phyloP scores from a whole-genome alignment of 2,797 vertebrate genomes.

The Orientallactaga sibirica region DNA sequence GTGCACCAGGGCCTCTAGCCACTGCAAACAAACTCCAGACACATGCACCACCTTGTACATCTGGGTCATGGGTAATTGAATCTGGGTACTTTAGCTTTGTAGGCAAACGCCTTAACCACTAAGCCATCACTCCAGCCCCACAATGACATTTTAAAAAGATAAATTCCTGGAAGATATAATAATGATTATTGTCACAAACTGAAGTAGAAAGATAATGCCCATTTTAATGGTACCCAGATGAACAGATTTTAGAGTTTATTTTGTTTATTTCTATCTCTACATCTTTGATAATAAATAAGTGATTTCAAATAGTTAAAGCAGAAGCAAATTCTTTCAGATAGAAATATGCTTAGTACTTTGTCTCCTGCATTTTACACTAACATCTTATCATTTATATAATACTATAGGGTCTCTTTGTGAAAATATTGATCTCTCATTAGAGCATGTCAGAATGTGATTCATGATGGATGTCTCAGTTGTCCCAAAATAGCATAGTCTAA shows the following conservation, averaged over 20 bases:
- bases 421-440: conserved; percentile 81
- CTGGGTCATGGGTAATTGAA: too few relatives aligned
- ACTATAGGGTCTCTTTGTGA: conserved; percentile 79
- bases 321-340: conserved; percentile 75
- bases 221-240: not conserved
- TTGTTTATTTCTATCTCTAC: conserved; percentile 51
- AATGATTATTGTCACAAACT: conserved; percentile 29
- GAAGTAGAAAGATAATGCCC: conserved; percentile 61
- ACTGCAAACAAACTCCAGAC: too few relatives aligned
- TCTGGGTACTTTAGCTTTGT: too few relatives aligned
- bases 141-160: not conserved
- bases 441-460: conserved; percentile 75
- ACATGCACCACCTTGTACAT: too few relatives aligned
- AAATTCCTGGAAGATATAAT: conserved; percentile 5
- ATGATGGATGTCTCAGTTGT: conserved; percentile 76
- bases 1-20: too few relatives aligned
- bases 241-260: conserved; percentile 53
- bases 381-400: conserved; percentile 85
- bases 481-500: conserved; percentile 64
- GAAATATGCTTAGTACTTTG: conserved; percentile 81
- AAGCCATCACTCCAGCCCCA: too few relatives aligned
- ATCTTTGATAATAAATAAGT: conserved; percentile 76
- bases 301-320: conserved; percentile 69
- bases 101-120: too few relatives aligned
- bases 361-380: conserved; percentile 81